A percentile compares a stretch with the other conserved stretches of the same genome.
phyloP scores from a whole-genome alignment of 2,888 invertebrate species.

The Pammene fasciana region DNA sequence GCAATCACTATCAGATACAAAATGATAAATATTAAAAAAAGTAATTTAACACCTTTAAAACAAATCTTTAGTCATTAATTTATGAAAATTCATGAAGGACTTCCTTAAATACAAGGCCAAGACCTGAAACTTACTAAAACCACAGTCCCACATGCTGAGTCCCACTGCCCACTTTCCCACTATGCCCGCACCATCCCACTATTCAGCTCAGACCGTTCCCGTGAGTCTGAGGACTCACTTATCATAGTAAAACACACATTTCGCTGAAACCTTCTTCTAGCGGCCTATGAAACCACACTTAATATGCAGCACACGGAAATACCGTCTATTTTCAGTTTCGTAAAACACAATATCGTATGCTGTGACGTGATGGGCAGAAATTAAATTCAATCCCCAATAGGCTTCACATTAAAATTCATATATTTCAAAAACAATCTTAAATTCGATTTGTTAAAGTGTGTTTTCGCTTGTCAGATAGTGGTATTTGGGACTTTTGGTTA shows the following conservation, averaged over 20 bases:
- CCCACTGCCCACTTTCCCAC: slow-evolving; percentile 39
- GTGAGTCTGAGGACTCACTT: slow-evolving; percentile 12
- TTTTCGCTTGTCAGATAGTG: neutral
- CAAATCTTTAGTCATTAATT: neutral
- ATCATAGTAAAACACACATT: slow-evolving; percentile 45
- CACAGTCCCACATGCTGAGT: slow-evolving; percentile 19
- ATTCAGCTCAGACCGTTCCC: slow-evolving; percentile 19
- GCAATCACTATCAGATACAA: neutral
- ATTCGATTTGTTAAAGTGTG: neutral
- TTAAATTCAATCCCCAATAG: slow-evolving; percentile 34
- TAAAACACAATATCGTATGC: slow-evolving; percentile 37
- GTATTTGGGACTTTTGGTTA: slow-evolving; percentile 12
- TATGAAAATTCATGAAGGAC: neutral
- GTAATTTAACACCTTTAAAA: neutral
- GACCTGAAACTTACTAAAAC: slow-evolving; percentile 20
- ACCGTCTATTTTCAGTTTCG: slow-evolving; percentile 18
- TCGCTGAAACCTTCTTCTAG: slow-evolving; percentile 45
- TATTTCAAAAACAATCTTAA: slow-evolving; percentile 1
- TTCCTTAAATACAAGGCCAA: neutral
- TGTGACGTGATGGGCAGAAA: slow-evolving; percentile 14
- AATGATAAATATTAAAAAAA: neutral
- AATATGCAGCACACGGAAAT: slow-evolving; percentile 41
- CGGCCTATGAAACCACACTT: slow-evolving; percentile 42
- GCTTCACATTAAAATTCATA: neutral
- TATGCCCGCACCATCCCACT: slow-evolving; percentile 27